A percentile compares a stretch with the other conserved stretches of the same genome.
Evolutionary conservation across 1,140 invertebrate species (phyloP).

Genomic region (Battus philenor): DNA sequence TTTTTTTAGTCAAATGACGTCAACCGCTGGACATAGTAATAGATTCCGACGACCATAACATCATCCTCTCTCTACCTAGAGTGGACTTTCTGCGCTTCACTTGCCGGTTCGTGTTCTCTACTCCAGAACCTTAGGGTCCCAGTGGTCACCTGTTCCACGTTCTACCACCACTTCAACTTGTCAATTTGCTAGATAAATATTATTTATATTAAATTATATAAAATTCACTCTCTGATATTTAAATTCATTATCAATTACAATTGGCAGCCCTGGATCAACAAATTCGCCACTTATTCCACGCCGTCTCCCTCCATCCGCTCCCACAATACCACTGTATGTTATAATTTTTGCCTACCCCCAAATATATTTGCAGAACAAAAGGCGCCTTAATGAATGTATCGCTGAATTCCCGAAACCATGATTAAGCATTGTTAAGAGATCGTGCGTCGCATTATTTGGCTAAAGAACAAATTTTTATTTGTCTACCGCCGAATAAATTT

Average conservation of each 20-base stretch:
- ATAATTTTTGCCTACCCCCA: conserved; percentile 72
- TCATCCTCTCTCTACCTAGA: too few relatives aligned
- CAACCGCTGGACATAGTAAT: too few relatives aligned
- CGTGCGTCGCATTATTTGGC: conserved; percentile 22
- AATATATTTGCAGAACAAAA: conserved; percentile 70
- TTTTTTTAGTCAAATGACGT: too few relatives aligned
- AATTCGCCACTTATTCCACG: conserved; percentile 59
- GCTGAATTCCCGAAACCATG: conserved; percentile 57
- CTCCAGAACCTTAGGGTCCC: too few relatives aligned
- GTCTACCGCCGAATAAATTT: conserved; percentile 5
- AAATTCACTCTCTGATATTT: too few relatives aligned
- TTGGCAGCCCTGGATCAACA: conserved; percentile 41
- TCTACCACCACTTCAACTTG: too few relatives aligned
- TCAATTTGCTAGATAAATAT: too few relatives aligned
- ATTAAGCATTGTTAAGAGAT: conserved; percentile 68
- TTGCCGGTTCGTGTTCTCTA: too few relatives aligned
- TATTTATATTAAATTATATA: too few relatives aligned
- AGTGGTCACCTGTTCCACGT: too few relatives aligned
- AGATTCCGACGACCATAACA: too few relatives aligned
- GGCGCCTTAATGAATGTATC: conserved; percentile 68
- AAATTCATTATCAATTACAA: conserved; percentile 8
- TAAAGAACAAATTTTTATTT: conserved; percentile 35
- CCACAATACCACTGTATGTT: conserved; percentile 65
- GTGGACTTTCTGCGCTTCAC: too few relatives aligned
- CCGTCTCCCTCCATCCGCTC: conserved; percentile 32